These are phyloP conservation scores for Seriola aureovittata DNA, from an alignment of 2,113 vertebrate genomes.

Conservation along the genomic window DNA sequence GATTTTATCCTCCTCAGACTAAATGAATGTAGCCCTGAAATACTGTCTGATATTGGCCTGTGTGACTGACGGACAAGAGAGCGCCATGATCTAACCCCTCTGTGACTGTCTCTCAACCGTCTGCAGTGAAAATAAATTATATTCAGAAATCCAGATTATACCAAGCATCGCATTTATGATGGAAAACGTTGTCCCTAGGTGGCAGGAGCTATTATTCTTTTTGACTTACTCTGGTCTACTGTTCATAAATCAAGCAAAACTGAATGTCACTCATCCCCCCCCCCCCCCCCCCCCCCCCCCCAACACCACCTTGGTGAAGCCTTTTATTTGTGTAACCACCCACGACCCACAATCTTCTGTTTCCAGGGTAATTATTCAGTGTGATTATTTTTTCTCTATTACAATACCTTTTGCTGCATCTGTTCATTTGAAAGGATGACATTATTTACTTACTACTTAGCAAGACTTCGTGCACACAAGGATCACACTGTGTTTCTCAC, in stretches of 20 bases:
- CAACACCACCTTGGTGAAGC: background rate
- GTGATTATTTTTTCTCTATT: background rate
- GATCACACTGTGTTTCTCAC: background rate
- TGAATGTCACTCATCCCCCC: background rate
- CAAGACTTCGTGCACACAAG: background rate
- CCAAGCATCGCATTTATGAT: background rate
- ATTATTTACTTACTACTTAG: background rate
- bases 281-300: too few relatives aligned
- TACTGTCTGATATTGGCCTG: background rate
- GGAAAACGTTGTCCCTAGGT: background rate
- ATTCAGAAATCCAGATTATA: background rate
- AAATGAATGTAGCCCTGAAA: background rate
- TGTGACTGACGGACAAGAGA: background rate
- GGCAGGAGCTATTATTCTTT: slow-evolving; percentile 2
- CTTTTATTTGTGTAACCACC: background rate
- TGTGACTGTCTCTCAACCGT: background rate
- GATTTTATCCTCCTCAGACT: background rate
- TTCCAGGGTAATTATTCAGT: background rate
- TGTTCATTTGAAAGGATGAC: background rate
- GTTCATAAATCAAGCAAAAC: background rate
- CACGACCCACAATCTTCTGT: background rate
- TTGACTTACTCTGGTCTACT: background rate
- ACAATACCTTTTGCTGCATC: too few relatives aligned
- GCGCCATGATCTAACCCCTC: background rate
- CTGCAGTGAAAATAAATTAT: background rate